A percentile compares a stretch with the other conserved stretches of the same genome.
Evolutionary conservation across 2,113 vertebrate genomes (phyloP).

Genomic region (Amphiprion percula): DNA sequence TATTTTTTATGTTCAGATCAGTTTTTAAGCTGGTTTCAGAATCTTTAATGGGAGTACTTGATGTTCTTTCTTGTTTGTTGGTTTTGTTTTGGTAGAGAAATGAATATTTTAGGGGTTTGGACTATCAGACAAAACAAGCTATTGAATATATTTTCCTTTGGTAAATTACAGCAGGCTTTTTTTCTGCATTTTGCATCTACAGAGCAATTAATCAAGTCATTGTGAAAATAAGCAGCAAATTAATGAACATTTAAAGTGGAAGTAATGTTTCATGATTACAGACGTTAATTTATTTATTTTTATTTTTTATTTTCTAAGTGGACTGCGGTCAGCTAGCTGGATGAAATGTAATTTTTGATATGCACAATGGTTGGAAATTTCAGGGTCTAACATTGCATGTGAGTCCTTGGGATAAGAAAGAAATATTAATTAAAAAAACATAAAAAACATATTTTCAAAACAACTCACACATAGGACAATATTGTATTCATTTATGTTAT

Average conservation of each 20-base stretch:
- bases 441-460: neutral
- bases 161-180: too few relatives aligned
- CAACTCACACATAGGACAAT: neutral
- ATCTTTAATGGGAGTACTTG: neutral
- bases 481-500: too few relatives aligned
- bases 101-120: neutral
- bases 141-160: too few relatives aligned
- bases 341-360: neutral
- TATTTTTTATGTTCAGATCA: neutral
- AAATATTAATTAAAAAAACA: neutral
- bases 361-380: neutral
- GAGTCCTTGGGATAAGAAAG: neutral
- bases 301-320: neutral
- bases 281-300: neutral
- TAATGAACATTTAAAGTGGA: neutral
- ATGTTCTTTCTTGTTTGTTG: neutral
- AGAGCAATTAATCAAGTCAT: neutral
- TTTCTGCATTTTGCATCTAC: neutral
- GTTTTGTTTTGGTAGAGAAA: neutral
- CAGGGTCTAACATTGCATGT: too few relatives aligned
- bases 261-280: neutral
- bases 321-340: neutral
- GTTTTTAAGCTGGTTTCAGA: neutral
- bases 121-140: too few relatives aligned
- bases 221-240: neutral